Base-by-base conservation (phyloP, 2,797 vertebrate species). In the Chlorospingus flavigularis region DNA sequence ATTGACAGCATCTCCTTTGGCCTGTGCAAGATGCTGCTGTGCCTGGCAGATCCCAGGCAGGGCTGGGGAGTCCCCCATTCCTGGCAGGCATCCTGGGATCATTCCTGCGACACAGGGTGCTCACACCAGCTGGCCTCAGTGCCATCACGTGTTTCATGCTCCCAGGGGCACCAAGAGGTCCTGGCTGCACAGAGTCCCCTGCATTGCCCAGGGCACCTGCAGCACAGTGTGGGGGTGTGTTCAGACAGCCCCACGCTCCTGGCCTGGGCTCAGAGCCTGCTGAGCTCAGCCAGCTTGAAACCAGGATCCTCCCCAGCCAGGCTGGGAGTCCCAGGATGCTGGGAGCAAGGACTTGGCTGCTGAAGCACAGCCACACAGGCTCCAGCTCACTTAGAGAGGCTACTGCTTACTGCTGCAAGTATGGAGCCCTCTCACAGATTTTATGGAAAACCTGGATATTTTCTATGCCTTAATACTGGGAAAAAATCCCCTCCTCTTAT, bases 121-220 rank as follows among this genome's bases (percentile, higher is more conserved):
- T 45, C 6, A 17, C 54, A 51, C 31, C 13, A 1, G 6, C 14
- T 47, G 39, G 25, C 31, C 43, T 60, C 78, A 2, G 1, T 13
- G 37, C 39, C 0, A 0, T 40, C 42, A 14, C 58, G 1, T 1
- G 14, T 58, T 57, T 61, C 25, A 50, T 3, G n/a, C 35, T 68
- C 23, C 20, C 4, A 47, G 60, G 25, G 9, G 42, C 24, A 54
- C 43, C 47, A 62, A 58, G 60, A 3, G 2, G 10, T 23, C 72
- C 55, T 54, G 65, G 63, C 72, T 55, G 5, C 24, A n/a, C 23
- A 7, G 73, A 66, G 51, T 7, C 14, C 47, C 72, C 43, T 62
- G 28, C 54, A 7, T 4, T 35, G 42, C 67, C 51, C 37, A 17
- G 23, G 62, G 74, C 71, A 51, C 37, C n/a, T 31, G 40, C 43